phyloP scores from a whole-genome alignment of 2,888 invertebrate species.

The Himalopsyche japonica region DNA sequence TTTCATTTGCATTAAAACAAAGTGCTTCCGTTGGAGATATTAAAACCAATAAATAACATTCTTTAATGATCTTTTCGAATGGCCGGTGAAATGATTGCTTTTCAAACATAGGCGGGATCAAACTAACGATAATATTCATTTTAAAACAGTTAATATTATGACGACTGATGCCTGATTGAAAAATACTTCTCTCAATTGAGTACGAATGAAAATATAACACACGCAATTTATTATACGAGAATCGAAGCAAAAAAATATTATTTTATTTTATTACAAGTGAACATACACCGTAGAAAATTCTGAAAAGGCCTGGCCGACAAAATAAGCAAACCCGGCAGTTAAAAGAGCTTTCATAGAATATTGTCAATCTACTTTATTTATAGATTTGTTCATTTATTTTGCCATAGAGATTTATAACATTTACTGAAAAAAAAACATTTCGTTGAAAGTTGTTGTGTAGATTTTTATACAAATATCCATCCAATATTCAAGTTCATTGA shows the following conservation, averaged over 20 bases:
- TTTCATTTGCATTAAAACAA: not conserved
- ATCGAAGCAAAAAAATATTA: not conserved
- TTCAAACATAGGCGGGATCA: not conserved
- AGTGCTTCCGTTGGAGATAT: not conserved
- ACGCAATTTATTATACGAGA: not conserved
- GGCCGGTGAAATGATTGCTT: not conserved
- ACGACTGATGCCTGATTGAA: not conserved
- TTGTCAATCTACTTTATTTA: too few species aligned
- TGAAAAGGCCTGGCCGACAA: too few species aligned
- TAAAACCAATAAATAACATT: not conserved
- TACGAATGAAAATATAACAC: not conserved
- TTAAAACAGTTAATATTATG: not conserved
- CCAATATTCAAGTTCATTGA: too few species aligned
- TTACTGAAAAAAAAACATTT: too few species aligned
- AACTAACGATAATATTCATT: not conserved
- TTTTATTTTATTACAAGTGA: not conserved
- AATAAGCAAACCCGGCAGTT: too few species aligned
- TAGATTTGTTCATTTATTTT: too few species aligned
- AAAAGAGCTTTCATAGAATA: too few species aligned
- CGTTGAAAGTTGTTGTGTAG: too few species aligned
- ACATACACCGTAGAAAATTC: too few species aligned
- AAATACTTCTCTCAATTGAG: not conserved
- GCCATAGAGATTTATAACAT: too few species aligned
- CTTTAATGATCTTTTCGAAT: not conserved
- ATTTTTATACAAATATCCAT: too few species aligned